Evolutionary conservation across 2,888 invertebrate genomes (phyloP), one percentile per base, ranked within the genome.

Genomic region (Creontiades dilutus): DNA sequence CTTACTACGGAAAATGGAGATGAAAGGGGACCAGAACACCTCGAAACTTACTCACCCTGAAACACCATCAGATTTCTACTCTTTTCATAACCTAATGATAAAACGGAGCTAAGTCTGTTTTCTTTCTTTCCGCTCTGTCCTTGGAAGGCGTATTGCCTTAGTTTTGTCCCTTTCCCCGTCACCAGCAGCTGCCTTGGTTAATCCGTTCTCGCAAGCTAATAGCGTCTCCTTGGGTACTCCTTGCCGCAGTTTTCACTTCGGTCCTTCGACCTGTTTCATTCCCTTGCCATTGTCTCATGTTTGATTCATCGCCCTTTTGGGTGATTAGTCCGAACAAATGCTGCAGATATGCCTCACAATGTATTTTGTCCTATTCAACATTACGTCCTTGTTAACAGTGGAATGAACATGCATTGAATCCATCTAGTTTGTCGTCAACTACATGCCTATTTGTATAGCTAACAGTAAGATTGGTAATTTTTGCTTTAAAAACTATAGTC

Each of bases 111-210:
- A 7, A 57, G 57, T 16, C 57, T 16, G n/a, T 57, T 57, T 57
- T n/a, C n/a, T 68, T 27, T 68, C 52, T 68, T 57, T 68, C 68
- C 19, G 68, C 23, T 68, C 5, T 23, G 68, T 68, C 68, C 68
- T 68, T 68, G 61, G 19, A 19, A 61, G 61, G 9, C 61, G 19
- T 14, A 61, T 61, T 61, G 61, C 61, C 19, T 61, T 61, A 23
- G 5, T 68, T 68, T 68, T 12, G 13, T 68, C 68, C 68, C 16
- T 68, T 27, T 23, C 68, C 68, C 68, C 23, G 68, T 27, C 68
- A 23, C 68, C 19, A 19, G 68, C 23, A 23, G 68, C 68, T 68
- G 68, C 23, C 68, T 23, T n/a, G 68, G 23, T 5, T 68, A 68
- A 68, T 68, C 19, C 23, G 19, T 27, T 19, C 68, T 68, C 68